Conservation (phyloP, 1,140 invertebrate species). For the Dufourea novaeangliae region DNA sequence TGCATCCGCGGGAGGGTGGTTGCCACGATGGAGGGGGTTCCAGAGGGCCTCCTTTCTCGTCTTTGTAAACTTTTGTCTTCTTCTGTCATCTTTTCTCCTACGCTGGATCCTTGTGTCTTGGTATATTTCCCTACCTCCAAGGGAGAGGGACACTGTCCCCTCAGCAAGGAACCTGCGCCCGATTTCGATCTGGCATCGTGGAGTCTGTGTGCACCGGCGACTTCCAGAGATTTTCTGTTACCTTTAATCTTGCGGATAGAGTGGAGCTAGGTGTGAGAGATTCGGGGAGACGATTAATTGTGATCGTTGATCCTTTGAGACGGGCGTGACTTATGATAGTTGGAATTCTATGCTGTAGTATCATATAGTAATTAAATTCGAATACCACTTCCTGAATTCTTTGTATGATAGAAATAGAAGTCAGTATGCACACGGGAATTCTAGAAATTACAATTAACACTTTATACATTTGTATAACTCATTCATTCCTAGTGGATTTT, state of each 20-base stretch:
- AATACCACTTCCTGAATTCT: too few relatives aligned
- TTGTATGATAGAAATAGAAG: too few relatives aligned
- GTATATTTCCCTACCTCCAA: neutral
- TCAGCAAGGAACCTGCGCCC: neutral
- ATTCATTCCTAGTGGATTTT: too few relatives aligned
- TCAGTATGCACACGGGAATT: too few relatives aligned
- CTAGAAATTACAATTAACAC: too few relatives aligned
- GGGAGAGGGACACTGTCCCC: neutral
- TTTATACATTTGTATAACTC: too few relatives aligned
- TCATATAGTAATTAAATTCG: too few relatives aligned
- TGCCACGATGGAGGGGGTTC: slow-evolving; percentile 25
- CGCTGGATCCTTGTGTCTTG: neutral
- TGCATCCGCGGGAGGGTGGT: slow-evolving; percentile 54
- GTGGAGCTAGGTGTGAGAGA: neutral
- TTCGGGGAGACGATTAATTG: neutral
- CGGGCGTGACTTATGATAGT: too few relatives aligned
- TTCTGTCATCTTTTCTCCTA: neutral
- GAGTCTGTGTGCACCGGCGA: neutral
- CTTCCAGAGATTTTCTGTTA: neutral
- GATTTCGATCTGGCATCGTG: neutral
- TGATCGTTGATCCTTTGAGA: too few relatives aligned
- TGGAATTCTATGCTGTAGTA: too few relatives aligned
- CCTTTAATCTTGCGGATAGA: neutral
- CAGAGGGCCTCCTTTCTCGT: slow-evolving; percentile 15
- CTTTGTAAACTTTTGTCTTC: slow-evolving; percentile 5